Percentiles rank a stretch among this genome's conserved stretches.
Evolutionary conservation across 2,888 invertebrate species (phyloP).

Genomic region (Acanthacorydalis orientalis): DNA sequence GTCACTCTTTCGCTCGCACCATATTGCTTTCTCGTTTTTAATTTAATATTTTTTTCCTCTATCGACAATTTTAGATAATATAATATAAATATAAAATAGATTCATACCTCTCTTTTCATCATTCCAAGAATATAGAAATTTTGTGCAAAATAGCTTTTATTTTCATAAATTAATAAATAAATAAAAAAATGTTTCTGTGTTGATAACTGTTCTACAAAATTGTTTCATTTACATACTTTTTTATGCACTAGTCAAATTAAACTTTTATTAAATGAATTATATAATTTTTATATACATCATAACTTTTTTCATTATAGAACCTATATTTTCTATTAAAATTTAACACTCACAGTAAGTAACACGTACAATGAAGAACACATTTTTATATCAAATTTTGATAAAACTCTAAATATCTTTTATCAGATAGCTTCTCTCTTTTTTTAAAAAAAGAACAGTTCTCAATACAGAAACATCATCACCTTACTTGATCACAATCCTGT

Average conservation of each 20-base stretch:
- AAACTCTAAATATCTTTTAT: not conserved
- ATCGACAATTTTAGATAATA: not conserved
- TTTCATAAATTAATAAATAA: not conserved
- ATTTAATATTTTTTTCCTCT: not conserved
- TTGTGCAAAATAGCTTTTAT: not conserved
- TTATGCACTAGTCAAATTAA: not conserved
- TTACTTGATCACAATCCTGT: constrained; percentile 29
- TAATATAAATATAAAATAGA: constrained; percentile 1
- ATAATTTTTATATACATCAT: not conserved
- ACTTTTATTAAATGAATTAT: not conserved
- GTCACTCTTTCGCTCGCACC: not conserved
- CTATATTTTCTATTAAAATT: not conserved
- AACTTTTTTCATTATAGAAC: not conserved
- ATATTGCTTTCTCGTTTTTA: not conserved
- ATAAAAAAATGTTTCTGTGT: not conserved
- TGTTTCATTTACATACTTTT: not conserved
- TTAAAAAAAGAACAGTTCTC: too few species aligned
- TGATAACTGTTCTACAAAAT: not conserved
- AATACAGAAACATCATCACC: constrained; percentile 13
- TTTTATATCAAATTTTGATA: not conserved
- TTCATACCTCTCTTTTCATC: not conserved
- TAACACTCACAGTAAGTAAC: not conserved
- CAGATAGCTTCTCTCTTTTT: not conserved
- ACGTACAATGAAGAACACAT: not conserved
- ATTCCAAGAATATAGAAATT: not conserved